Evolutionary conservation across 2,797 vertebrate species (phyloP), one percentile per base, ranked within the genome.

Genomic region (Xenopus petersii): DNA sequence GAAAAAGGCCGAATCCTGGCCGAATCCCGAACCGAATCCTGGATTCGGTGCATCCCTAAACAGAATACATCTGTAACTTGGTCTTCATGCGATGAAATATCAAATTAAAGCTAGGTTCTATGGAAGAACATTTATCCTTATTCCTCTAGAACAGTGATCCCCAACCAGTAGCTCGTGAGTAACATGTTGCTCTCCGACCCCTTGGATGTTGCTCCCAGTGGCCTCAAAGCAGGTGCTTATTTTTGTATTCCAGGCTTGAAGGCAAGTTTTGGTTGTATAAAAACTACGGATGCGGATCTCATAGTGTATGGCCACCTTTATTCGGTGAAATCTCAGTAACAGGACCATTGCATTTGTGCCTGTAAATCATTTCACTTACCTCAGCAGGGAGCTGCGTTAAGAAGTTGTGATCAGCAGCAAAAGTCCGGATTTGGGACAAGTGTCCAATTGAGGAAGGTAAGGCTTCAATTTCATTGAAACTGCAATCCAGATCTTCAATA

Each of bases 371-470:
- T 42, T 9, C 36, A 56, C 54, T 24, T 84, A 97, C 97, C 93
- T 99, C 96, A 47, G 93, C 86, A 72, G 97, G 96, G 81, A 98
- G 90, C 62, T 95, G 92, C 49, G 90, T 87, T 71, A 99, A 92
- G 81, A 95, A 96, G 88, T 99, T 99, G 89, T 98, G 97, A 89
- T 98, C 97, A 42, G 97, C 96, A 61, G 97, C 96, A 80, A 99
- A 97, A 7, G 97, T 99, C 77, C 95, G 94, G 76, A 98, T 91
- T 82, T 86, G 92, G 71, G 81, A 89, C 76, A 97, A 95, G 73
- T 96, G 94, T 16, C 97, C 97, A 67, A 98, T 64, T 71, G 95
- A 87, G 0, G 95, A 89, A 17, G 97, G 97, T 85, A 98, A 86
- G 5, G 92, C 92, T 90, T 98, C 97, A 59, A 99, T 92, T 88